These are phyloP conservation scores for Platysteira castanea DNA, from an alignment of 2,113 vertebrate genomes.

Conservation along the genomic window DNA sequence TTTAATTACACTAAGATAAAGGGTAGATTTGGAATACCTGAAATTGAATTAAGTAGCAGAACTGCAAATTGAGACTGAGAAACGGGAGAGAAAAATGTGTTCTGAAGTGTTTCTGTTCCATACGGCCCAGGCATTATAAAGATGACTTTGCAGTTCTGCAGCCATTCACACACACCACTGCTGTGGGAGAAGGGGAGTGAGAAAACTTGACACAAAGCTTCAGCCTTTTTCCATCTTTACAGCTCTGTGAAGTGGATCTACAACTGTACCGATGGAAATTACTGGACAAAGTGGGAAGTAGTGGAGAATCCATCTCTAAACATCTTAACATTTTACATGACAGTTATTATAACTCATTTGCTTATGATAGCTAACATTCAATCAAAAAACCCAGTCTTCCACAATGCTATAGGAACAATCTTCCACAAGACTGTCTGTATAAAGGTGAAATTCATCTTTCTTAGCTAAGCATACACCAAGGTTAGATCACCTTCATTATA, in stretches of 20 bases:
- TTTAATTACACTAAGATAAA: background rate
- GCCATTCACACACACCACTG: background rate
- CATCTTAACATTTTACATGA: background rate
- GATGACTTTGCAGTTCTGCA: background rate
- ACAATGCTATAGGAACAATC: background rate
- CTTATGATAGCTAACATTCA: background rate
- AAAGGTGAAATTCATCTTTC: background rate
- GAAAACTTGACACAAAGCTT: background rate
- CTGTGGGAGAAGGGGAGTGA: background rate
- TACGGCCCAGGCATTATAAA: background rate
- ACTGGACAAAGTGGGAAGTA: background rate
- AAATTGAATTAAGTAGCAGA: background rate
- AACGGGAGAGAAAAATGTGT: background rate
- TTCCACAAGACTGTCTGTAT: background rate
- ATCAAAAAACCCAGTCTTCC: background rate
- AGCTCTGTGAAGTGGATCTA: background rate
- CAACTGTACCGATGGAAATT: background rate
- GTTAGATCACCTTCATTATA: background rate
- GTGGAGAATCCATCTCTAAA: background rate
- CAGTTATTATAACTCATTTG: background rate
- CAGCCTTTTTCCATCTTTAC: background rate
- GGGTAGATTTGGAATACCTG: background rate
- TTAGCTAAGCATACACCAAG: background rate
- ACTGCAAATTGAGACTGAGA: background rate
- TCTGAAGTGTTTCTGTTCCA: background rate